phyloP scores from a whole-genome alignment of 2,888 invertebrate genomes.

The Acleris literana region DNA sequence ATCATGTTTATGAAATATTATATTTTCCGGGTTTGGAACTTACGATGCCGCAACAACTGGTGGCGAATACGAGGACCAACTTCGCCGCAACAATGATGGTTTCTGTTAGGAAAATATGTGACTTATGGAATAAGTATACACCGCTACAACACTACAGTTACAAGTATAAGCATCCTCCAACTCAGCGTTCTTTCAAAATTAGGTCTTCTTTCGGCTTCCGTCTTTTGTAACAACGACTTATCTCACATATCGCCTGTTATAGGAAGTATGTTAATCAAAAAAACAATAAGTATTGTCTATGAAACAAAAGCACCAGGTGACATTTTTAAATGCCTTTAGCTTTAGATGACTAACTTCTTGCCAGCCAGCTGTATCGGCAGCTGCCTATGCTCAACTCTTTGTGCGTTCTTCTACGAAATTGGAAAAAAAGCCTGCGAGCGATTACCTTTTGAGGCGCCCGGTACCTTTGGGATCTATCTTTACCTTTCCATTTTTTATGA shows the following conservation, averaged over 20 bases:
- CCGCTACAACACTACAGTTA: no score
- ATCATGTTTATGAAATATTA: slow-evolving; percentile 11
- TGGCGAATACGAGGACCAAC: neutral
- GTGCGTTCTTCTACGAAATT: slow-evolving; percentile 65
- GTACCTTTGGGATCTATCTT: slow-evolving; percentile 59
- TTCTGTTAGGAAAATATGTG: no score
- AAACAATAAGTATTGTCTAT: slow-evolving; percentile 16
- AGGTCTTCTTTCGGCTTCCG: no score
- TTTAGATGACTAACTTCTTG: slow-evolving; percentile 45
- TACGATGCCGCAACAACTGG: neutral
- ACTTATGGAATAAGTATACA: no score
- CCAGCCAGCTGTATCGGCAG: slow-evolving; percentile 72
- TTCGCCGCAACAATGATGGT: no score
- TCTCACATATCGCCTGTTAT: neutral
- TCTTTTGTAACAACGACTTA: neutral
- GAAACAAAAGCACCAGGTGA: slow-evolving; percentile 49
- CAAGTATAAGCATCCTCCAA: no score
- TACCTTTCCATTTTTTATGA: slow-evolving; percentile 64
- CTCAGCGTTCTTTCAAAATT: no score
- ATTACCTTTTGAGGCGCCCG: slow-evolving; percentile 75
- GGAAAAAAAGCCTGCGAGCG: slow-evolving; percentile 63
- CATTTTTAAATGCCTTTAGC: slow-evolving; percentile 47
- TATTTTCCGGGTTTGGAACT: neutral
- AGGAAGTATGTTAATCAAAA: no score
- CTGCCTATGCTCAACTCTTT: slow-evolving; percentile 67